Evolutionary conservation across 2,888 invertebrate genomes (phyloP).

Genomic region (Gisinianus flammeolus): DNA sequence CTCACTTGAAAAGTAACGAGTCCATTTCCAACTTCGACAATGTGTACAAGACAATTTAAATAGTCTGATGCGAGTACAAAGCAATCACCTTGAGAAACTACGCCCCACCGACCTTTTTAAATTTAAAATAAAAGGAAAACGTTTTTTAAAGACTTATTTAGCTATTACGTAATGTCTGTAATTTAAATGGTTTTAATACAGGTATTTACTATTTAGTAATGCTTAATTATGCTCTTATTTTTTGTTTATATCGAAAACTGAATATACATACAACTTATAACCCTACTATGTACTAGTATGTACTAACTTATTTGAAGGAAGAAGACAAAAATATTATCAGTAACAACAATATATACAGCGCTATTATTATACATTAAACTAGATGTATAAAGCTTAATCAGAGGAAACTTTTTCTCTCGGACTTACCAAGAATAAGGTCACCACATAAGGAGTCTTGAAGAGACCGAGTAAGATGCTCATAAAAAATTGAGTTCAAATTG

Average conservation of each 20-base stretch:
- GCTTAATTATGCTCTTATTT: too few relatives aligned
- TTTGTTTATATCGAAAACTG: too few relatives aligned
- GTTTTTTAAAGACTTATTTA: conserved; percentile 8
- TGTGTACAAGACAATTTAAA: conserved; percentile 96
- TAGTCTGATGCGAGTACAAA: conserved; percentile 98
- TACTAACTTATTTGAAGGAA: too few relatives aligned
- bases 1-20: conserved; percentile 97
- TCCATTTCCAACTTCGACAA: conserved; percentile 97
- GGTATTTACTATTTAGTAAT: too few relatives aligned
- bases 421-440: conserved; percentile 77
- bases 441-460: conserved; percentile 95
- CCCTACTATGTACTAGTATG: too few relatives aligned
- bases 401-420: not conserved
- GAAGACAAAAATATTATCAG: too few relatives aligned
- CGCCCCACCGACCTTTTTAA: conserved; percentile 87
- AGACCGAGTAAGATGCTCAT: conserved; percentile 96
- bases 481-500: conserved; percentile 98
- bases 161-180: too few relatives aligned
- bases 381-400: not conserved
- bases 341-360: not conserved
- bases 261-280: too few relatives aligned
- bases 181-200: too few relatives aligned
- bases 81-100: conserved; percentile 95
- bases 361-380: not conserved
- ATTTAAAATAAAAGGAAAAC: not conserved